These are phyloP conservation scores for Calliphora vomitoria DNA, from an alignment of 2,888 invertebrate genomes.

Conservation along the genomic window DNA sequence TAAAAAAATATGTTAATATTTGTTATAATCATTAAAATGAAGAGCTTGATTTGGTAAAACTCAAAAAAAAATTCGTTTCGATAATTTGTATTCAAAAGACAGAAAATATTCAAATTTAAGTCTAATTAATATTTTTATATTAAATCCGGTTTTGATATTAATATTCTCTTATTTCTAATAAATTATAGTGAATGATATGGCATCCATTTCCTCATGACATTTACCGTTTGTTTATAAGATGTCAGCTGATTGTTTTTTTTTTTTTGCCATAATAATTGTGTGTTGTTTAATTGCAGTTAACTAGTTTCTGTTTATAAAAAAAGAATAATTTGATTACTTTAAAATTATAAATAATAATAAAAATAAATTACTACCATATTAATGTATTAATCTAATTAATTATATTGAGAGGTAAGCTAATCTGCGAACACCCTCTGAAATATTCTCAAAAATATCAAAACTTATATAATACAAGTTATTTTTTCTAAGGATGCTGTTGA, in stretches of 20 bases:
- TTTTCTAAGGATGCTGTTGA: conserved; percentile 54
- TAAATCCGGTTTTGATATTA: no score
- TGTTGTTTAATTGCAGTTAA: neutral
- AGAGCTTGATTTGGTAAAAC: no score
- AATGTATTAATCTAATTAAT: conserved; percentile 2
- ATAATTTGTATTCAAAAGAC: no score
- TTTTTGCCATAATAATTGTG: neutral
- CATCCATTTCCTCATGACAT: neutral
- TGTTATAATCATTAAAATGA: no score
- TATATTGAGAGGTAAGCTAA: conserved; percentile 1
- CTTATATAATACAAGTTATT: conserved; percentile 59
- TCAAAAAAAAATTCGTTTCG: no score
- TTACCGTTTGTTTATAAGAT: conserved; percentile 20
- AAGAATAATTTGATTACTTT: neutral
- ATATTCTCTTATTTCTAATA: no score
- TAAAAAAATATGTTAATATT: no score
- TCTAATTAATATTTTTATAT: no score
- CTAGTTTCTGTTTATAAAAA: neutral
- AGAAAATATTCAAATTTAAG: no score
- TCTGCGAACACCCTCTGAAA: neutral
- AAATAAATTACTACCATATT: neutral
- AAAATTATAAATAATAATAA: neutral
- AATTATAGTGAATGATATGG: neutral
- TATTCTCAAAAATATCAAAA: neutral
- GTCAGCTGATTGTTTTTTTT: conserved; percentile 10